These are phyloP conservation scores for Cynodonichthys magdalenae DNA, from an alignment of 2,797 vertebrate species.

Conservation along the genomic window DNA sequence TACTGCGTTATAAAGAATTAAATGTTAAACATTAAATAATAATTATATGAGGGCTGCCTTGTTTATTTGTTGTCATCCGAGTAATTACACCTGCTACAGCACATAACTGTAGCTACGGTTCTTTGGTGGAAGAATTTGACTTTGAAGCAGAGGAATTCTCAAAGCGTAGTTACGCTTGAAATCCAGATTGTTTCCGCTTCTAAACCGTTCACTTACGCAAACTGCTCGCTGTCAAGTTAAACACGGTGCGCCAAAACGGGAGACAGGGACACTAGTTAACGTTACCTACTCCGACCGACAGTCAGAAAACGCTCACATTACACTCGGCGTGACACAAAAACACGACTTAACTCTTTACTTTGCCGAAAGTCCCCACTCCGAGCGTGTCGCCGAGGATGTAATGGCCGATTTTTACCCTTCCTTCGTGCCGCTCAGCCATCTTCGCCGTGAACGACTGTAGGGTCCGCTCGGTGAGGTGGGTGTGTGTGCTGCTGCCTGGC, in stretches of 20 bases:
- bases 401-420: constrained; percentile 95
- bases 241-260: constrained; percentile 19
- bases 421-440: constrained; percentile 98
- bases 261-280: constrained; percentile 30
- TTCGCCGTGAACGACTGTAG: constrained; percentile 69
- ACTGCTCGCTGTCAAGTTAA: constrained; percentile 64
- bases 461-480: constrained; percentile 50
- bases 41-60: background rate
- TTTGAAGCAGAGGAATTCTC: constrained; percentile 66
- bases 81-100: constrained; percentile 53
- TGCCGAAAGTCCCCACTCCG: constrained; percentile 97
- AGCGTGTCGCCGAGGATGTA: constrained; percentile 97
- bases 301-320: constrained; percentile 22
- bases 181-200: rapidly evolving
- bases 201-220: constrained; percentile 46
- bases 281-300: constrained; percentile 17
- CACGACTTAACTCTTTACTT: constrained; percentile 98
- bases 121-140: constrained; percentile 61
- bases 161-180: constrained; percentile 30
- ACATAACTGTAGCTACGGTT: constrained; percentile 23
- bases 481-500: constrained; percentile 43
- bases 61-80: constrained; percentile 4
- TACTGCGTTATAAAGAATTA: too few relatives aligned
- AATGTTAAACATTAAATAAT: background rate
- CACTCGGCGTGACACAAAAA: constrained; percentile 25